phyloP scores from a whole-genome alignment of 2,797 vertebrate species.

The Mormyrops boulengeri region DNA sequence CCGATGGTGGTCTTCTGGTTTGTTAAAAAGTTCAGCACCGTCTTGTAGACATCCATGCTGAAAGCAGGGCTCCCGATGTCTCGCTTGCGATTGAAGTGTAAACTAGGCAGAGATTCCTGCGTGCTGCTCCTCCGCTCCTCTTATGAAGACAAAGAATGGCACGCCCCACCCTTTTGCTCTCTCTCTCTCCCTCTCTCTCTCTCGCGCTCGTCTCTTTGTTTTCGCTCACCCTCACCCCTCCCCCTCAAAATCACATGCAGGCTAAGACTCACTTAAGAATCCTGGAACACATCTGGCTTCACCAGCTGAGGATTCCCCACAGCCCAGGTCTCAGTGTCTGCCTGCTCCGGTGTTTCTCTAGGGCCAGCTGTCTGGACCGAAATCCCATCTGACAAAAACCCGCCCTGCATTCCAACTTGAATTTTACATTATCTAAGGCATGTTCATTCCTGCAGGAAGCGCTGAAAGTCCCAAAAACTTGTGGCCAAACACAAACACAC shows the following conservation, averaged over 20 bases:
- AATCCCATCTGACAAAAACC: not conserved
- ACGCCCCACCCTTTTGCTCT: conserved; percentile 41
- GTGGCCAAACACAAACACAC: not conserved
- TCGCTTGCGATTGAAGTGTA: not conserved
- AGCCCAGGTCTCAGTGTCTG: not conserved
- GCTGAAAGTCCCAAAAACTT: not conserved
- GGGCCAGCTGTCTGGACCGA: not conserved
- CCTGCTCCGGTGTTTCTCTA: not conserved
- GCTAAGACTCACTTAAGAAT: not conserved
- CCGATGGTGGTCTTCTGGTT: conserved; percentile 80
- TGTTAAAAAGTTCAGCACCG: conserved; percentile 69
- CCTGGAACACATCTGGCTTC: conserved; percentile 38
- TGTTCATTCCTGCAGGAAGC: not conserved
- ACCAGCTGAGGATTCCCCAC: not conserved
- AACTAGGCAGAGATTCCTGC: not conserved
- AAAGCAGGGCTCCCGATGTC: not conserved
- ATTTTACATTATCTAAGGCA: not conserved
- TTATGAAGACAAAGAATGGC: conserved; percentile 21
- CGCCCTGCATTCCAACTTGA: not conserved
- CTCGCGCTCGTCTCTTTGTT: conserved; percentile 8
- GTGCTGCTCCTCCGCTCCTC: conserved; percentile 13
- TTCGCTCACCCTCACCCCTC: not conserved
- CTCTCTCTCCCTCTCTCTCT: conserved; percentile 1
- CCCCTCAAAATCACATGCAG: not conserved
- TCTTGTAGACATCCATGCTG: conserved; percentile 76